These are phyloP conservation scores for Notodonta ziczac DNA, from an alignment of 2,888 invertebrate genomes.

Conservation along the genomic window DNA sequence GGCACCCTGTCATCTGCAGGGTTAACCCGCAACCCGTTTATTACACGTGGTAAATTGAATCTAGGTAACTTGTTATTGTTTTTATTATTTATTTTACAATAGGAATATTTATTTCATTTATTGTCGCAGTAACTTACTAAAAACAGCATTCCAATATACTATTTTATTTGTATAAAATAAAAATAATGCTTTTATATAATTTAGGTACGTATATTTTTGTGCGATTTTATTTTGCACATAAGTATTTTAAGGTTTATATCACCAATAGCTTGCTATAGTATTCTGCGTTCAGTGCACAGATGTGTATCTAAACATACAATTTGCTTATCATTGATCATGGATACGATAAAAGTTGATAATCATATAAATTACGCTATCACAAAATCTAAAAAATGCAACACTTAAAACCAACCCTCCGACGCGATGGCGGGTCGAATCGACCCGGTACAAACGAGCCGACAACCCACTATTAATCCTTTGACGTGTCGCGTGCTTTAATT, in stretches of 20 bases:
- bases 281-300: too few relatives aligned
- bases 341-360: slow-evolving; percentile 13
- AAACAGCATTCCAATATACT: too few relatives aligned
- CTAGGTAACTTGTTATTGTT: slow-evolving; percentile 39
- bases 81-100: slow-evolving; percentile 12
- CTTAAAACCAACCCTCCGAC: slow-evolving; percentile 40
- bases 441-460: slow-evolving; percentile 47
- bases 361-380: slow-evolving; percentile 34
- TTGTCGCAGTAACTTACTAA: too few relatives aligned
- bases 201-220: too few relatives aligned
- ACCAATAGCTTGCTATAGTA: too few relatives aligned
- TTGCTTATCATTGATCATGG: not conserved
- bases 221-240: too few relatives aligned
- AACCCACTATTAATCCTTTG: slow-evolving; percentile 77
- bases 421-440: slow-evolving; percentile 25
- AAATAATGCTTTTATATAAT: too few relatives aligned
- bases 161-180: too few relatives aligned
- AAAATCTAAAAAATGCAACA: slow-evolving; percentile 43
- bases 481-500: slow-evolving; percentile 78
- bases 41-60: slow-evolving; percentile 68
- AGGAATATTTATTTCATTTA: not conserved
- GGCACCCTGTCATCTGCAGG: slow-evolving; percentile 77
- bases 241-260: too few relatives aligned
- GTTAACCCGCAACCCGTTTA: slow-evolving; percentile 69
- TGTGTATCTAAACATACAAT: not conserved